Percentiles rank a stretch among this genome's conserved stretches.
phyloP scores from a whole-genome alignment of 2,113 vertebrate species.

The Plotosus lineatus region DNA sequence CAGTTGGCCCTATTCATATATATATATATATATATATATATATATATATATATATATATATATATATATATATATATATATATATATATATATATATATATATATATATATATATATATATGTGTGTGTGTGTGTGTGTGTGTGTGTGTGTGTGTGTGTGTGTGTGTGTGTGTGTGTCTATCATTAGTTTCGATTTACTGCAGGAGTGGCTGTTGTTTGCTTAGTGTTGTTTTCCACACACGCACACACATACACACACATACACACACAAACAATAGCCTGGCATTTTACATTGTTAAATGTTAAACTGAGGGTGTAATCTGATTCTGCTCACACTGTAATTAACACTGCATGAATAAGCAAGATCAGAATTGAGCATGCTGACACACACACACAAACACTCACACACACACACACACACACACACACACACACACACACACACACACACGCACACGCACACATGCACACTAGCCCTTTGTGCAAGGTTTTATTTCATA shows the following conservation, averaged over 20 bases:
- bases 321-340: slow-evolving; percentile 24
- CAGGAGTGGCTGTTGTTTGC: slow-evolving; percentile 28
- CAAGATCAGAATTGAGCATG: background rate
- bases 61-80: background rate
- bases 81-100: slow-evolving; percentile 20
- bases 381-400: background rate
- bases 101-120: slow-evolving; percentile 16
- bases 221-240: slow-evolving; percentile 20
- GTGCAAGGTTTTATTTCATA: background rate
- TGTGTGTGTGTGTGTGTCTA: slow-evolving; percentile 7
- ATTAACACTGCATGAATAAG: slow-evolving; percentile 8
- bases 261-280: background rate
- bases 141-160: slow-evolving; percentile 27
- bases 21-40: background rate
- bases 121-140: slow-evolving; percentile 22
- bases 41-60: background rate
- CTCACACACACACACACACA: background rate
- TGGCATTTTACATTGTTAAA: background rate
- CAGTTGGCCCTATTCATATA: background rate
- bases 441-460: background rate
- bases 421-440: background rate
- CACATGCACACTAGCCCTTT: background rate
- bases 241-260: slow-evolving; percentile 11
- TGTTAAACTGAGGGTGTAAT: slow-evolving; percentile 5
- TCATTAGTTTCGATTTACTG: slow-evolving; percentile 44